Base-by-base conservation (phyloP, 2,797 vertebrate species). In the Bovichtus diacanthus region DNA sequence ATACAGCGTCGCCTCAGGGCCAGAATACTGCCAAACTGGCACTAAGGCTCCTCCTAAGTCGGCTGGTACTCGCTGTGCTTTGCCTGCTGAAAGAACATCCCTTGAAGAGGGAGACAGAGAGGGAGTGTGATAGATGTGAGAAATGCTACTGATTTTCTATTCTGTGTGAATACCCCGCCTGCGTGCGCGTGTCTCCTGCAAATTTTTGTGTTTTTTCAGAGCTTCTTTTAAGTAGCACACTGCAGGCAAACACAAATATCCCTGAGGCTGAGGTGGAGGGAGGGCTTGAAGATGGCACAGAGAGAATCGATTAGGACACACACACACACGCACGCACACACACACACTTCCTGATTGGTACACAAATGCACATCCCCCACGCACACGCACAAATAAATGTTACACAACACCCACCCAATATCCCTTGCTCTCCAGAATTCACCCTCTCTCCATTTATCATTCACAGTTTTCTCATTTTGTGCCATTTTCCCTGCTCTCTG, bases 191-290 rank as follows among this genome's bases (percentile, higher is more conserved):
- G 44, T 72, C 61, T 88, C 66, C 73, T 81, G 76, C 88, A 80
- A 78, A 74, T 77, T 66, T 84, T 50, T 58, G 44, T 72, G 41
- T 85, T 76, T 72, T 76, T 38, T 4, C 51, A 21, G 54, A 44
- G 56, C 44, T 76, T 62, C 81, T 90, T 88, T 85, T 84, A 88
- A 88, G 87, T 81, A 70, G 84, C 82, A 82, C 82, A 87, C 88
- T 92, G 87, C 87, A 54, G 88, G 83, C 74, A 84, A 87, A 92
- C 79, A 92, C 83, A 92, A 92, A 91, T 83, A 90, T 87, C 85
- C 87, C 90, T 6, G 58, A 80, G 87, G 92, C 82, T 74, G 78
- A 25, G 58, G 73, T 55, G 74, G 56, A 74, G 80, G 73, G 67
- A 78, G 55, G 76, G 64, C 74, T 89, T 84, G 76, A 84, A 87